phyloP scores from a whole-genome alignment of 2,113 vertebrate species.

The Isurus oxyrinchus region DNA sequence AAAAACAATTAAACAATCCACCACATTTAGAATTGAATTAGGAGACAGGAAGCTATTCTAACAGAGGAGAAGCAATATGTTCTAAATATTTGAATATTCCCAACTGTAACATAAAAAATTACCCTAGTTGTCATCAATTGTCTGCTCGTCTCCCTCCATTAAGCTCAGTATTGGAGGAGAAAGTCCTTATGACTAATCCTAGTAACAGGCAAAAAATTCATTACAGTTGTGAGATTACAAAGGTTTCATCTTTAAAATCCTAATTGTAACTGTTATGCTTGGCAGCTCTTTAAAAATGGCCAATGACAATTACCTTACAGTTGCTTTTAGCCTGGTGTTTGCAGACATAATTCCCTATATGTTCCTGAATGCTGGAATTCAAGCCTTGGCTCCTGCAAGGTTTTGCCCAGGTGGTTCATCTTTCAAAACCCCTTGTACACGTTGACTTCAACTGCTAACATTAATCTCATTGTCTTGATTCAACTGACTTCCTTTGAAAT shows the following conservation, averaged over 20 bases:
- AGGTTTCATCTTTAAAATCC: neutral
- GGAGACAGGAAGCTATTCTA: neutral
- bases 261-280: neutral
- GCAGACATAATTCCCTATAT: neutral
- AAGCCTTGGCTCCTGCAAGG: neutral
- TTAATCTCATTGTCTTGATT: neutral
- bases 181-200: neutral
- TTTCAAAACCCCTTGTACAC: neutral
- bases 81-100: constrained; percentile 8
- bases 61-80: neutral
- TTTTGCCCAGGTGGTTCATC: neutral
- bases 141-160: neutral
- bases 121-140: too few species aligned
- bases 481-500: neutral
- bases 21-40: neutral
- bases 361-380: neutral
- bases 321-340: neutral
- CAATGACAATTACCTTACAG: neutral
- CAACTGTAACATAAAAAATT: neutral
- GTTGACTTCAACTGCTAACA: neutral
- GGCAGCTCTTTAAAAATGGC: neutral
- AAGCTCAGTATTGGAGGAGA: neutral
- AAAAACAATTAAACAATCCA: neutral
- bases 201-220: neutral
- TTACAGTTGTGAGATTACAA: neutral